Conservation (phyloP, 1,140 invertebrate species). For the Calliphora vicina region DNA sequence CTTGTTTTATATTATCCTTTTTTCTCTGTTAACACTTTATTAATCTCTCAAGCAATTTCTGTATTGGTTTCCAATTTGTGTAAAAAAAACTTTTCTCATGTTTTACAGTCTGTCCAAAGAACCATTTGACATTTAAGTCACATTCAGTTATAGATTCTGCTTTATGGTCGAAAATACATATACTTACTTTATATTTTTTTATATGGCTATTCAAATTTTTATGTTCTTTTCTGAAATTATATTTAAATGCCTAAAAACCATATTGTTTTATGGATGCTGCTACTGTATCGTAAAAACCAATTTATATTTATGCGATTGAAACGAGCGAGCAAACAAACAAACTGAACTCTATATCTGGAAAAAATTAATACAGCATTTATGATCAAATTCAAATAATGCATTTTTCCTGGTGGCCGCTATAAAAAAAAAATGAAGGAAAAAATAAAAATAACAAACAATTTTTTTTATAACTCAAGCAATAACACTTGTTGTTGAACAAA, state of each 20-base stretch:
- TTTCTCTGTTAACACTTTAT: neutral
- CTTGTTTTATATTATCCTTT: neutral
- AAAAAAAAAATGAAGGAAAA: too few relatives aligned
- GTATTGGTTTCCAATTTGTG: neutral
- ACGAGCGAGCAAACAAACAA: neutral
- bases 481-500: neutral
- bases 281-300: neutral
- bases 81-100: too few relatives aligned
- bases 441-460: too few relatives aligned
- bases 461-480: neutral
- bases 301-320: neutral
- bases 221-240: neutral
- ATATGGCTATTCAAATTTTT: neutral
- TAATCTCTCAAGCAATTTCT: neutral
- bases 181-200: neutral
- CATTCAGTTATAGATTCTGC: neutral
- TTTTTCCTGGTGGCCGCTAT: neutral
- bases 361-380: neutral
- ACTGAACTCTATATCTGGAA: neutral
- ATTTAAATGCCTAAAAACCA: slow-evolving; percentile 16
- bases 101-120: too few relatives aligned
- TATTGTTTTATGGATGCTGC: slow-evolving; percentile 9
- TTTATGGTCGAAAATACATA: neutral
- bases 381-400: slow-evolving; percentile 1
- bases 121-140: neutral